phyloP scores from a whole-genome alignment of 2,888 invertebrate genomes.

The Synergus japonicus region DNA sequence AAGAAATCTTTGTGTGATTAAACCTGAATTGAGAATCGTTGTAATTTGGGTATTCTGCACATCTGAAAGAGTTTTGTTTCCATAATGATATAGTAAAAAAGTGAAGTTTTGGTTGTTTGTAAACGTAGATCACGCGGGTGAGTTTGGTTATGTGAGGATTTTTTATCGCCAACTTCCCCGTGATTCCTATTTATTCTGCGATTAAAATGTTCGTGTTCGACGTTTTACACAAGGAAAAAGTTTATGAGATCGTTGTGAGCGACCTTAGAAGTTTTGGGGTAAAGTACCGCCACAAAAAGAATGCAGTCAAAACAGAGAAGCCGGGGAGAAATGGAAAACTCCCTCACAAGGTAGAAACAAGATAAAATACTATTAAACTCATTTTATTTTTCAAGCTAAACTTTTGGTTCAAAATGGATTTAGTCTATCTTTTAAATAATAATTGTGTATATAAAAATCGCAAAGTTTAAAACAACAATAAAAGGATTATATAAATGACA shows the following conservation, averaged over 20 bases:
- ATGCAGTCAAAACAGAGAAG: conserved; percentile 75
- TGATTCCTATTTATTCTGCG: not conserved
- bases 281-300: conserved; percentile 85
- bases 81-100: not conserved
- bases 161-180: not conserved
- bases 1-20: not conserved
- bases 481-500: not conserved
- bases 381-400: not conserved
- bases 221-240: conserved; percentile 79
- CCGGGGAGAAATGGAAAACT: conserved; percentile 54
- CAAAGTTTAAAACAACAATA: not conserved
- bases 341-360: conserved; percentile 1
- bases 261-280: conserved; percentile 85
- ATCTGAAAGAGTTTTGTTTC: not conserved
- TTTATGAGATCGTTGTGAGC: conserved; percentile 80
- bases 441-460: no score
- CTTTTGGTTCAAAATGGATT: not conserved
- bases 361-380: not conserved
- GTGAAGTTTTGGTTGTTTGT: not conserved
- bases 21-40: not conserved
- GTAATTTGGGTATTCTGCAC: not conserved
- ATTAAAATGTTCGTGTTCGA: conserved; percentile 80
- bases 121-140: not conserved
- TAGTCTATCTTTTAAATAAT: not conserved
- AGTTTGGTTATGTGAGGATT: conserved; percentile 9